phyloP scores from a whole-genome alignment of 2,888 invertebrate genomes.

The Melieria picta region DNA sequence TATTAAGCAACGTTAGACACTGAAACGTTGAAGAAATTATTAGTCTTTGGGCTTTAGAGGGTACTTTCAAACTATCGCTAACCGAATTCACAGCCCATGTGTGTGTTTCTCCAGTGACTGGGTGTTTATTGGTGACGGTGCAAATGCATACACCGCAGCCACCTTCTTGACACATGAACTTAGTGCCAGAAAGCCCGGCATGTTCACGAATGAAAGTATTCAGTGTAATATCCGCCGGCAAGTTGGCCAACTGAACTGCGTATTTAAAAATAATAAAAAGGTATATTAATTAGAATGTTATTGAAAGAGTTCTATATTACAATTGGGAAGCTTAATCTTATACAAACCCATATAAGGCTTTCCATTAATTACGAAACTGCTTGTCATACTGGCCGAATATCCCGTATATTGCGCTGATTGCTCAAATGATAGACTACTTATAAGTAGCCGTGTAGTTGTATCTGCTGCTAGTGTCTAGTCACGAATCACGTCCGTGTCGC shows the following conservation, averaged over 20 bases:
- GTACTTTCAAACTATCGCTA: constrained; percentile 48
- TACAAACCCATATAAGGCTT: constrained; percentile 51
- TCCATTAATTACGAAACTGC: constrained; percentile 55
- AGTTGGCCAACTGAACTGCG: constrained; percentile 55
- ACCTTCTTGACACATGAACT: constrained; percentile 75
- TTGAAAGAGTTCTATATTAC: background rate
- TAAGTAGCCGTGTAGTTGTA: background rate
- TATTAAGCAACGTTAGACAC: constrained; percentile 73
- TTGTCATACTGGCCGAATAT: constrained; percentile 46
- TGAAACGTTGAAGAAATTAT: constrained; percentile 50
- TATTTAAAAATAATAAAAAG: background rate
- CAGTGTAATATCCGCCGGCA: constrained; percentile 67
- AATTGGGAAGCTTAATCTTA: background rate
- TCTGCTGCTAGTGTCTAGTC: background rate
- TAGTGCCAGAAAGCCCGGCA: constrained; percentile 72
- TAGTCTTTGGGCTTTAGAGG: no score
- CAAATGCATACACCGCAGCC: constrained; percentile 75
- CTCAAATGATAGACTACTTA: background rate
- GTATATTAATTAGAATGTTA: constrained; percentile 1
- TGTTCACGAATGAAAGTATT: constrained; percentile 72
- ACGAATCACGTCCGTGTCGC: constrained; percentile 7
- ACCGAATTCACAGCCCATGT: constrained; percentile 75
- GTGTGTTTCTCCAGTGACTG: constrained; percentile 65
- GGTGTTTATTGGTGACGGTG: constrained; percentile 59
- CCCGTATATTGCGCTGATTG: no score